phyloP scores from a whole-genome alignment of 2,797 vertebrate species.

The Phoebastria nigripes region DNA sequence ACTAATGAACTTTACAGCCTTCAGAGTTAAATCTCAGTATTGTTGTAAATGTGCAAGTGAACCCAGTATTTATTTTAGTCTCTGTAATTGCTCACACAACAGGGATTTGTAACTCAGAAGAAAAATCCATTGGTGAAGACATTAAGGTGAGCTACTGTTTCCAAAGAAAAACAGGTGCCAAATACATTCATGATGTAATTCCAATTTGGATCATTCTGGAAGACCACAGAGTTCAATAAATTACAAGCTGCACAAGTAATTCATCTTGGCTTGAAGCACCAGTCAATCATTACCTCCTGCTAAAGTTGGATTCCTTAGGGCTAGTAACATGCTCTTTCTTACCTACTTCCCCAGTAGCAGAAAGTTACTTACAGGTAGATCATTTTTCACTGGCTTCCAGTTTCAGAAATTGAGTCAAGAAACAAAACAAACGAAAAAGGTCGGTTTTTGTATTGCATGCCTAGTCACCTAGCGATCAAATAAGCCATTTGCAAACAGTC shows the following conservation, averaged over 20 bases:
- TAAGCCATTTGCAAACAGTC: background rate
- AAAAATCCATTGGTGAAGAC: background rate
- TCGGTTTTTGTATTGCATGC: background rate
- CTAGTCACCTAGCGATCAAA: background rate
- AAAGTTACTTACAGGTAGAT: background rate
- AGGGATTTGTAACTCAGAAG: background rate
- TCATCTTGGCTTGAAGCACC: background rate
- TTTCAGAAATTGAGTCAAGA: background rate
- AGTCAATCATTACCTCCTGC: background rate
- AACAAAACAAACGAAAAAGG: background rate
- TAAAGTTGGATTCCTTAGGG: slow-evolving; percentile 22
- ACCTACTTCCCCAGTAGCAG: background rate
- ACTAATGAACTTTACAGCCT: background rate
- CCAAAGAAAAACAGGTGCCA: background rate
- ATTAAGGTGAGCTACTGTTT: background rate
- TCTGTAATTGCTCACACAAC: background rate
- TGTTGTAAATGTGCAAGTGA: background rate
- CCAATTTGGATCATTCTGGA: background rate
- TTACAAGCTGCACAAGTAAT: slow-evolving; percentile 9
- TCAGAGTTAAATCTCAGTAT: background rate
- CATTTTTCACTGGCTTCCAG: background rate
- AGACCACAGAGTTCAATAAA: slow-evolving; percentile 28
- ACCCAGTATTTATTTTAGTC: background rate
- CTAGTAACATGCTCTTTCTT: background rate
- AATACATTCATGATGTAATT: background rate